Evolutionary conservation across 2,797 vertebrate species (phyloP).

Genomic region (Clarias fuscus): DNA sequence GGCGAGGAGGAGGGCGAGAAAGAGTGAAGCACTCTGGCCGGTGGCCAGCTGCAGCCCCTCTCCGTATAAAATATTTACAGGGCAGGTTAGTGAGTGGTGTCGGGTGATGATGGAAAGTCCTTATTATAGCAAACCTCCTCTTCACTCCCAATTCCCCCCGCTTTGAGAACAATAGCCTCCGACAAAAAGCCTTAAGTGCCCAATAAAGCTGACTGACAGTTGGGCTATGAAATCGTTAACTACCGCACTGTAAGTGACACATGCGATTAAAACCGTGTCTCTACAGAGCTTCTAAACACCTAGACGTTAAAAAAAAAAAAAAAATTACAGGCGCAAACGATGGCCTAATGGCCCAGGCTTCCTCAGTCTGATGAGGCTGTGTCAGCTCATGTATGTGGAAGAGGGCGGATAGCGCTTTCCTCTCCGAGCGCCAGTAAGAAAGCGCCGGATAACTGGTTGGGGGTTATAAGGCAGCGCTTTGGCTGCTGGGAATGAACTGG

Average conservation of each 20-base stretch:
- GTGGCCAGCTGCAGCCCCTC: constrained; percentile 69
- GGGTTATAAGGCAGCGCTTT: neutral
- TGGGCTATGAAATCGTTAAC: constrained; percentile 48
- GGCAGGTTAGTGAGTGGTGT: constrained; percentile 84
- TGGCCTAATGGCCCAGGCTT: neutral
- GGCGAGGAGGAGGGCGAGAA: neutral
- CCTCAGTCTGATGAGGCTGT: neutral
- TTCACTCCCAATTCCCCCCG: constrained; percentile 74
- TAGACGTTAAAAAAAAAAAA: neutral
- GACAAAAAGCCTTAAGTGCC: constrained; percentile 56
- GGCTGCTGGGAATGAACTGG: neutral
- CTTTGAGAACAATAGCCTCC: constrained; percentile 69
- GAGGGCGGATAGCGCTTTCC: neutral
- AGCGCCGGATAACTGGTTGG: neutral
- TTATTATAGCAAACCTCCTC: constrained; percentile 87
- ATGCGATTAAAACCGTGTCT: constrained; percentile 35
- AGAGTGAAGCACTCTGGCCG: constrained; percentile 48
- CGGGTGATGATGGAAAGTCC: constrained; percentile 81
- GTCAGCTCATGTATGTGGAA: neutral
- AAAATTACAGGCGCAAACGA: neutral
- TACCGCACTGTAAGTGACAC: constrained; percentile 37
- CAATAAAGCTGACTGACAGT: constrained; percentile 52
- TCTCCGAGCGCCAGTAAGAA: neutral
- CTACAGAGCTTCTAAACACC: neutral
- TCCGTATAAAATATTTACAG: constrained; percentile 84